A percentile compares a stretch with the other conserved stretches of the same genome.
phyloP scores from a whole-genome alignment of 2,888 invertebrate genomes.

The Dicranocentrus wangi region DNA sequence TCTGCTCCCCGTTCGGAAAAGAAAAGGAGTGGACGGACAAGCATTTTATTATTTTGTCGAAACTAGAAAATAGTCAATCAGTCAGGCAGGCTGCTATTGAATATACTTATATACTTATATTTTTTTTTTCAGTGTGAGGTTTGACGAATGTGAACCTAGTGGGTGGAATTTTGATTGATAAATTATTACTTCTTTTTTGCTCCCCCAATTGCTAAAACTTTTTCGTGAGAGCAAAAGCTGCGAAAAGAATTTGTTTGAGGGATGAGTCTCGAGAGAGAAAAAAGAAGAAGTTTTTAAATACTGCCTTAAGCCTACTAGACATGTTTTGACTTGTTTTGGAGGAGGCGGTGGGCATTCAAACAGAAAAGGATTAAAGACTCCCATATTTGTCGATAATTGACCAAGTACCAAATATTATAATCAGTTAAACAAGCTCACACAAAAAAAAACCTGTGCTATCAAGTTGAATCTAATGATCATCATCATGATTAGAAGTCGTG shows the following conservation, averaged over 20 bases:
- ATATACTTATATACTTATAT: too few relatives aligned
- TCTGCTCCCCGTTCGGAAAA: too few relatives aligned
- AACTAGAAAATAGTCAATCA: background rate
- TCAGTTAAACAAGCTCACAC: background rate
- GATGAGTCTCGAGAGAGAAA: background rate
- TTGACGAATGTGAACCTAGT: background rate
- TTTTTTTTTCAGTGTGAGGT: too few relatives aligned
- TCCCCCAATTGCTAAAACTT: too few relatives aligned
- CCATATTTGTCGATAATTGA: constrained; percentile 58
- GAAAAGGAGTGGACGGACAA: too few relatives aligned
- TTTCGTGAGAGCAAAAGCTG: too few relatives aligned
- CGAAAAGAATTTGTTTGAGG: too few relatives aligned
- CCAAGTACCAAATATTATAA: constrained; percentile 15
- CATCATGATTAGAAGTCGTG: too few relatives aligned
- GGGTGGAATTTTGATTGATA: constrained; percentile 48
- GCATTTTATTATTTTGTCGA: too few relatives aligned
- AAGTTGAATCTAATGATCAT: background rate
- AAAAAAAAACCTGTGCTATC: background rate
- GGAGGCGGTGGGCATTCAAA: constrained; percentile 29
- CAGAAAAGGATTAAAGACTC: constrained; percentile 38
- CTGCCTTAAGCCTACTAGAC: too few relatives aligned
- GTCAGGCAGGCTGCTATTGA: background rate
- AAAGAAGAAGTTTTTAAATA: background rate
- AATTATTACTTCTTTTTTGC: constrained; percentile 29
- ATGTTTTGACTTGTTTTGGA: constrained; percentile 22